phyloP scores from a whole-genome alignment of 2,888 invertebrate species.

The Chamaedrilus cognettii region DNA sequence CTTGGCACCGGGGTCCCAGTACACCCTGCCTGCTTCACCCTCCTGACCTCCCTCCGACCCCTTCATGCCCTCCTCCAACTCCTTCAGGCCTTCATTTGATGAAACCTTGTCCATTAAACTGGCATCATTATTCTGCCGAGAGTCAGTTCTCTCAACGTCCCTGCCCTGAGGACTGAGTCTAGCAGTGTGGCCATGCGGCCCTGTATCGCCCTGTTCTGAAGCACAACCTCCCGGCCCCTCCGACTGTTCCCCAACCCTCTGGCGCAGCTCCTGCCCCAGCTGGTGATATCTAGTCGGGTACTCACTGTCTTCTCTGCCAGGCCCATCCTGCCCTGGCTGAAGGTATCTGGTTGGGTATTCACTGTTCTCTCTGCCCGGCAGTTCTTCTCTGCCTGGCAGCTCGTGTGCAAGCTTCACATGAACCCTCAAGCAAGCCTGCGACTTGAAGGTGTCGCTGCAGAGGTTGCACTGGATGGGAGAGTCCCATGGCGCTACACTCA shows the following conservation, averaged over 20 bases:
- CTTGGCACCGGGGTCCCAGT: slow-evolving; percentile 2
- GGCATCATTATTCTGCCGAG: neutral
- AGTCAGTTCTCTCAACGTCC: neutral
- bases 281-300: slow-evolving; percentile 69
- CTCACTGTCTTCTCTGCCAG: neutral
- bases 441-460: slow-evolving; percentile 24
- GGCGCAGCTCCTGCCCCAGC: slow-evolving; percentile 76
- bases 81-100: too few relatives aligned
- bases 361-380: neutral
- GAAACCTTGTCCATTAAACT: neutral
- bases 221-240: too few relatives aligned
- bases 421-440: slow-evolving; percentile 22
- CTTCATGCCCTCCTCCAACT: too few relatives aligned
- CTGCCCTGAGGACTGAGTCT: neutral
- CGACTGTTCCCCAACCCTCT: slow-evolving; percentile 24
- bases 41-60: neutral
- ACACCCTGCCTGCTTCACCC: neutral
- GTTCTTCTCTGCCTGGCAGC: neutral
- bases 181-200: neutral
- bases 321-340: neutral
- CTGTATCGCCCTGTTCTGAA: neutral
- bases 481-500: too few relatives aligned
- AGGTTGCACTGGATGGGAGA: slow-evolving; percentile 27
- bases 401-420: slow-evolving; percentile 28
- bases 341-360: too few relatives aligned